Conservation (phyloP, 2,888 invertebrate species). For the Torymus texanus region DNA sequence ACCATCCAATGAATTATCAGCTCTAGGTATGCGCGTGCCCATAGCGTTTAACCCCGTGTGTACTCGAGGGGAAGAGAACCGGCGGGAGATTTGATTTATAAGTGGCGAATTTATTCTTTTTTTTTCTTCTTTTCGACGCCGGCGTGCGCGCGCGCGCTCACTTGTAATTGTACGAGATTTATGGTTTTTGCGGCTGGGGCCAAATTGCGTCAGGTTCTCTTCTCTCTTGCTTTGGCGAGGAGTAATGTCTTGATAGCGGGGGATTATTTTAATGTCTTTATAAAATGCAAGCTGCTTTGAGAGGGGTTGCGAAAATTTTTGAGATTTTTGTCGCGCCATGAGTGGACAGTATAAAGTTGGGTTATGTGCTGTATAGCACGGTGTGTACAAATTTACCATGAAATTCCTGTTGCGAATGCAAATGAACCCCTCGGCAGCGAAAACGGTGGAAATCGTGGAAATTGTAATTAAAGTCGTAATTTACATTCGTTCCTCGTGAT, state of each 20-base stretch:
- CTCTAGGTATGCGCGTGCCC: not conserved
- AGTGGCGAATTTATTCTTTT: not conserved
- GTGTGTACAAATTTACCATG: too few species aligned
- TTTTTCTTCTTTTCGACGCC: not conserved
- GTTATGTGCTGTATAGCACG: too few species aligned
- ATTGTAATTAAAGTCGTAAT: too few species aligned
- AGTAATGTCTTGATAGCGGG: conserved; percentile 43
- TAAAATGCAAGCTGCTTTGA: not conserved
- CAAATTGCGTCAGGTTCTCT: conserved; percentile 29
- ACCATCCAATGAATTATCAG: conserved; percentile 29
- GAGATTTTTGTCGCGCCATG: too few species aligned
- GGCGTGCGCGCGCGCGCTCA: not conserved
- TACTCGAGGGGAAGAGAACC: not conserved
- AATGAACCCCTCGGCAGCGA: not conserved
- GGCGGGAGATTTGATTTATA: conserved; percentile 41
- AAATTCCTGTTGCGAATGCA: too few species aligned
- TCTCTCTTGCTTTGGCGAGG: not conserved
- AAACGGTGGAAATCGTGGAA: not conserved
- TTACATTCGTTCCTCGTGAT: not conserved
- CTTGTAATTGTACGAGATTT: conserved; percentile 48
- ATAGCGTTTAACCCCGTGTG: not conserved
- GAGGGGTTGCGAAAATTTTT: too few species aligned
- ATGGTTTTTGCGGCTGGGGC: conserved; percentile 15
- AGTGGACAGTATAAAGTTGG: too few species aligned
- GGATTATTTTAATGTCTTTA: conserved; percentile 39